phyloP scores from a whole-genome alignment of 2,888 invertebrate species.

The Synanthedon vespiformis region DNA sequence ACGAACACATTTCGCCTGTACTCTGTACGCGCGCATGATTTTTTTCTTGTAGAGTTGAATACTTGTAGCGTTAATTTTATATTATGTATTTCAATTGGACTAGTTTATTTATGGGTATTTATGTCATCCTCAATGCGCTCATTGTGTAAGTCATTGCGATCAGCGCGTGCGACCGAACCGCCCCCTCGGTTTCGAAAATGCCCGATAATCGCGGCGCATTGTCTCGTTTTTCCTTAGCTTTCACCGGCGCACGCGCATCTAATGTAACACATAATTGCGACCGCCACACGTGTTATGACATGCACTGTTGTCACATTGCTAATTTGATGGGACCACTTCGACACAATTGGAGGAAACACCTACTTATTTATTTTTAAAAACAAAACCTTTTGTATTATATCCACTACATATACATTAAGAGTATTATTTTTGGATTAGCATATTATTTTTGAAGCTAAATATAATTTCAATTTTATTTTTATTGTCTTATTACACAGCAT shows the following conservation, averaged over 20 bases:
- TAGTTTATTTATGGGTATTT: neutral
- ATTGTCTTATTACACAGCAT: too few relatives aligned
- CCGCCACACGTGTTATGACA: constrained; percentile 19
- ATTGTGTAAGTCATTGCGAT: constrained; percentile 4
- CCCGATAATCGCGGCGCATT: constrained; percentile 23
- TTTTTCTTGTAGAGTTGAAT: too few relatives aligned
- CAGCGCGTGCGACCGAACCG: constrained; percentile 3
- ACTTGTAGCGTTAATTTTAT: too few relatives aligned
- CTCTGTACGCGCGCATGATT: too few relatives aligned
- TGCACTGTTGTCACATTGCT: constrained; percentile 21
- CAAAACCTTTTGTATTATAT: too few relatives aligned
- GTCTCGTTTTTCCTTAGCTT: constrained; percentile 36
- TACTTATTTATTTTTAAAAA: neutral
- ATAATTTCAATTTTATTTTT: too few relatives aligned
- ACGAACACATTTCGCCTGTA: too few relatives aligned
- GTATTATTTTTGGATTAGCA: too few relatives aligned
- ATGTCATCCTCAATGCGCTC: neutral
- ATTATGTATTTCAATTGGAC: too few relatives aligned
- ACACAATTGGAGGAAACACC: constrained; percentile 8
- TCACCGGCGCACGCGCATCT: constrained; percentile 22
- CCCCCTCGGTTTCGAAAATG: constrained; percentile 31
- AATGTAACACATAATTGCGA: constrained; percentile 33
- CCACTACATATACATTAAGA: too few relatives aligned
- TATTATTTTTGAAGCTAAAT: too few relatives aligned
- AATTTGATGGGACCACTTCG: constrained; percentile 14